Base-by-base conservation (phyloP, 2,113 vertebrate genomes). In the Megaceryle torquata region DNA sequence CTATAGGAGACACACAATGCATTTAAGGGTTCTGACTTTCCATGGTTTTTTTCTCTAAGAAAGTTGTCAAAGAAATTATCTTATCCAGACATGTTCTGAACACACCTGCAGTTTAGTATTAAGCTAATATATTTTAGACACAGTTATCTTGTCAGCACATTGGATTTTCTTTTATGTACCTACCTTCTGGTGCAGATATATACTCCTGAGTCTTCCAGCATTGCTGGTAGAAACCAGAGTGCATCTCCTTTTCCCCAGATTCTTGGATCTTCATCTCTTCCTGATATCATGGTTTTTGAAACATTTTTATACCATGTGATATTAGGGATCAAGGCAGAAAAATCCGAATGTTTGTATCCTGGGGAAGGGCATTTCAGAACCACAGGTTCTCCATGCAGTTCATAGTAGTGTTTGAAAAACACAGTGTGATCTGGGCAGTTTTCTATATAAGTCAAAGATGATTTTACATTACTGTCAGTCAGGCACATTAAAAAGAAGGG, bases 161-260 rank as follows among this genome's bases (percentile, higher is more conserved):
- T 79, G 44, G 29, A 86, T 69, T 94, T 80, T 76, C 67, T 63
- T 91, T 91, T 18, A 22, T 67, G 54, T 76, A 63, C 97, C 60
- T 78, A 98, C 98, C 99, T 99, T 96, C 97, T 91, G 2, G 97
- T 98, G 91, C 99, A 99, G 86, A 97, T 86, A 57, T 99, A 99
- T 25, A 97, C 82, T 53, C 98, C 99, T 1, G 99, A 98, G 96
- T 99, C 99, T 2, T 96, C 97, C 19, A 71, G 57, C 84, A 46
- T 79, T 46, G 97, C 98, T 22, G 99, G 99, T 76, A 99, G 97
- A 86, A 99, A 96, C 99, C 98, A 99, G 64, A 99, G 93, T 19
- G 94, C 56, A 4, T 96, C 82, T 11, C 87, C 86, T 44, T 89
- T 83, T 64, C 93, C 80, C 96, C 96, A 95, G 53, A 98, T 84